Conservation (phyloP, 2,113 vertebrate genomes). For the Microtus richardsoni region DNA sequence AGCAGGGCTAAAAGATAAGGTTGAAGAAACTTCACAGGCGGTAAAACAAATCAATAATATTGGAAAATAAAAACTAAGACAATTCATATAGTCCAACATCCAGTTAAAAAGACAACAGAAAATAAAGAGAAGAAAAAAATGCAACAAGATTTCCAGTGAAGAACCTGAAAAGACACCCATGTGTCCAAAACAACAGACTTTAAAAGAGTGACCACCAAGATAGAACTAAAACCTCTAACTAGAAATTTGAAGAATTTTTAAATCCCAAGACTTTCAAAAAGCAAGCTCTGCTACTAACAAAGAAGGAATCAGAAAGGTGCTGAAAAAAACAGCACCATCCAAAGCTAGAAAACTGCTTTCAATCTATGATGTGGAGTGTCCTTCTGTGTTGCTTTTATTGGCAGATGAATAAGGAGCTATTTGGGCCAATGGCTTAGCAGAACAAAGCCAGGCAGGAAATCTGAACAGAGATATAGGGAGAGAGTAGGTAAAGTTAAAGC, state of each 20-base stretch:
- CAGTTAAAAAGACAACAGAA: constrained; percentile 46
- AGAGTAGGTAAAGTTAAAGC: no score
- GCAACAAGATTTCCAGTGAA: neutral
- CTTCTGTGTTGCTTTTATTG: no score
- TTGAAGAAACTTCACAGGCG: neutral
- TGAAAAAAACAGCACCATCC: constrained; percentile 13
- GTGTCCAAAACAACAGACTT: neutral
- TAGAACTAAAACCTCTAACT: neutral
- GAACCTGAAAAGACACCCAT: neutral
- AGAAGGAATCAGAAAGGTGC: neutral
- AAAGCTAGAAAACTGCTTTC: neutral
- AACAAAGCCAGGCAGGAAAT: no score
- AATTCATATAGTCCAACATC: neutral
- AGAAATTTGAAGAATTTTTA: constrained; percentile 6
- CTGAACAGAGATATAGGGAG: no score
- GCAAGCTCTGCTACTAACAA: constrained; percentile 1
- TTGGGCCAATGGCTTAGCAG: no score
- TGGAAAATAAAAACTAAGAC: constrained; percentile 35
- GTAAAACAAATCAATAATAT: neutral
- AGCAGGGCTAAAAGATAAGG: neutral
- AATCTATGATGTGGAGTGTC: no score
- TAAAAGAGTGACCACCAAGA: neutral
- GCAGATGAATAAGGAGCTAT: no score
- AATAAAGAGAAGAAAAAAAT: neutral
- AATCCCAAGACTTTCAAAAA: neutral